These are phyloP conservation scores for Poeciliopsis turneri DNA, from an alignment of 2,797 vertebrate species.

Conservation along the genomic window DNA sequence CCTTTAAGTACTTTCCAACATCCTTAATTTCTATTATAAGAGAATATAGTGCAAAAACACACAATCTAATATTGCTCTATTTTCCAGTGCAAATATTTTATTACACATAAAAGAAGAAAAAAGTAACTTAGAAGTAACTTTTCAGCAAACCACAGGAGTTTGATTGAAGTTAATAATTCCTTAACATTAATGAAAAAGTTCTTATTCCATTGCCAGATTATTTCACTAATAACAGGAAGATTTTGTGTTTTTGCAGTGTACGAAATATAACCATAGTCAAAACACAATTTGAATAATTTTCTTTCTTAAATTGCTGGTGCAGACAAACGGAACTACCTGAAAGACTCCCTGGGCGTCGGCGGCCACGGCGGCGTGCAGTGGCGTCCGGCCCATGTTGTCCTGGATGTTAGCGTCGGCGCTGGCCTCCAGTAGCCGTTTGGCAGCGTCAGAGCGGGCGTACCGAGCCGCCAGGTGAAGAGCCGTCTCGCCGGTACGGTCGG, in stretches of 20 bases:
- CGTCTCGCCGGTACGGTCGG: slow-evolving; percentile 95
- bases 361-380: slow-evolving; percentile 92
- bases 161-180: no score
- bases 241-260: no score
- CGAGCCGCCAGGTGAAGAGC: slow-evolving; percentile 94
- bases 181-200: no score
- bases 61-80: no score
- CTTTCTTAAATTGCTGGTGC: no score
- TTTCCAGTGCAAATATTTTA: no score
- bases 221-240: no score
- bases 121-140: no score
- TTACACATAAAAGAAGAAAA: background rate
- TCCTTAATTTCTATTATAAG: background rate
- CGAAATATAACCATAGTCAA: no score
- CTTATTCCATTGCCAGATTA: no score
- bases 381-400: slow-evolving; percentile 97
- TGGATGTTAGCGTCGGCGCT: slow-evolving; percentile 96
- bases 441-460: slow-evolving; percentile 94
- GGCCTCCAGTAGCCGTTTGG: slow-evolving; percentile 95
- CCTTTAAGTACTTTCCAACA: background rate
- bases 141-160: no score
- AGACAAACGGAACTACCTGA: slow-evolving; percentile 82
- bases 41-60: background rate
- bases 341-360: slow-evolving; percentile 96
- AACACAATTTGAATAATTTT: no score